A percentile compares a stretch with the other conserved stretches of the same genome.
Evolutionary conservation across 2,888 invertebrate genomes (phyloP).

Genomic region (Spilosoma lubricipeda): DNA sequence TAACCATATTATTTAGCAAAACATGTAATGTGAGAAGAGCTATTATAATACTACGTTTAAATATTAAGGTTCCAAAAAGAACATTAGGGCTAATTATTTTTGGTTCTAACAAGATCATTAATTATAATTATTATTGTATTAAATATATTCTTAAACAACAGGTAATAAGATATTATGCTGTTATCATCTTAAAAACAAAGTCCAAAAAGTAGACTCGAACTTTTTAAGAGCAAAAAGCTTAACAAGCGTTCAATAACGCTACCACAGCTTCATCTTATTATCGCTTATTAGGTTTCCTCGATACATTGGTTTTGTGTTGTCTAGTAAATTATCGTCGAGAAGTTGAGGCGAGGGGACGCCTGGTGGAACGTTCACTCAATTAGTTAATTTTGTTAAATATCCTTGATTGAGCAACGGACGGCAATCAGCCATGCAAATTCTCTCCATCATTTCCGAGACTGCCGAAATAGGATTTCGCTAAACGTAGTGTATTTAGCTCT

Average conservation of each 20-base stretch:
- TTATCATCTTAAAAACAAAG: background rate
- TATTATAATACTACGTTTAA: too few species aligned
- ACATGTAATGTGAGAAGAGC: background rate
- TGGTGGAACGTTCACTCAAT: conserved; percentile 81
- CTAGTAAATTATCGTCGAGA: conserved; percentile 67
- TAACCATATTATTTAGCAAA: background rate
- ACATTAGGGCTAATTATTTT: background rate
- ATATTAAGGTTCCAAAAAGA: too few species aligned
- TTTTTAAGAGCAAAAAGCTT: conserved; percentile 51
- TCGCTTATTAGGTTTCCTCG: conserved; percentile 73
- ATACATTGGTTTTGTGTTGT: conserved; percentile 75
- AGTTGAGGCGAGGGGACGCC: conserved; percentile 54
- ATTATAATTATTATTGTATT: background rate
- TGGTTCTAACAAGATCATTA: background rate
- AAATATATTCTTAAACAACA: background rate
- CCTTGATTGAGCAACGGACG: conserved; percentile 85
- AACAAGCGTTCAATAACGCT: conserved; percentile 47
- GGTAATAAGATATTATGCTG: background rate
- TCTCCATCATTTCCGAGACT: conserved; percentile 70
- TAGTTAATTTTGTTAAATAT: conserved; percentile 86
- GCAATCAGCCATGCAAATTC: conserved; percentile 86
- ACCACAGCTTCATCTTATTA: conserved; percentile 70
- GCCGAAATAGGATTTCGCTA: conserved; percentile 66
- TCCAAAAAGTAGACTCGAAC: conserved; percentile 10
- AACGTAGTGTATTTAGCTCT: conserved; percentile 62